These are phyloP conservation scores for Tachysurus fulvidraco DNA, from an alignment of 2,113 vertebrate genomes.

Conservation along the genomic window DNA sequence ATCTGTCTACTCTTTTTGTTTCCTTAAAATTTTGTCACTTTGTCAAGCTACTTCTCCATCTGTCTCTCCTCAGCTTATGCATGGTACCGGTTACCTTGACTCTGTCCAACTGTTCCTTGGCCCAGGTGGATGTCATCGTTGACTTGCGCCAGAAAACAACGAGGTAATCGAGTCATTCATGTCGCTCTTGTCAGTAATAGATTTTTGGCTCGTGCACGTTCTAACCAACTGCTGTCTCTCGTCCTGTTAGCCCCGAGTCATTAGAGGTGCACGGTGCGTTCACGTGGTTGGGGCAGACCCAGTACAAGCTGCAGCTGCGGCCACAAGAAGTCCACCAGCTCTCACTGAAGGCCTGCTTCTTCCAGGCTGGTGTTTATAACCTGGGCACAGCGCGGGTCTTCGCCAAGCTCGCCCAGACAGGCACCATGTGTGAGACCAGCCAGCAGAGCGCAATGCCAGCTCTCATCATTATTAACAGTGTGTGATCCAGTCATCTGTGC, in stretches of 20 bases:
- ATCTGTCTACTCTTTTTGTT: neutral
- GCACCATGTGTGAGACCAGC: constrained; percentile 83
- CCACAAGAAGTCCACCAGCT: constrained; percentile 82
- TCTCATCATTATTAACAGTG: constrained; percentile 87
- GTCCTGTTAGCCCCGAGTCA: constrained; percentile 78
- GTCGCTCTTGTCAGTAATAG: too few species aligned
- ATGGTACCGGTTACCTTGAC: constrained; percentile 90
- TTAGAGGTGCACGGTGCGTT: constrained; percentile 87
- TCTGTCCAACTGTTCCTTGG: constrained; percentile 89
- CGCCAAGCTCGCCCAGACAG: constrained; percentile 84
- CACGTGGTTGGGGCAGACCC: constrained; percentile 92
- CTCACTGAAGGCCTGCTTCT: constrained; percentile 87
- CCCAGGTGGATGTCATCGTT: constrained; percentile 88
- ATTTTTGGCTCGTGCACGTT: neutral
- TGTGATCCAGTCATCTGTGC: constrained; percentile 66
- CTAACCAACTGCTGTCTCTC: constrained; percentile 4
- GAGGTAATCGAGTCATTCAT: constrained; percentile 72
- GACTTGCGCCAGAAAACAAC: constrained; percentile 87
- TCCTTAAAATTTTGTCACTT: neutral
- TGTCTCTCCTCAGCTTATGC: constrained; percentile 78
- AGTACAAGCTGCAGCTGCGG: constrained; percentile 86
- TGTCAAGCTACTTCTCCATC: neutral
- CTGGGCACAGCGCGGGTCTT: constrained; percentile 89
- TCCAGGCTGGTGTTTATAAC: constrained; percentile 93
- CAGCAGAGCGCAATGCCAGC: constrained; percentile 92